Evolutionary conservation across 1,140 invertebrate genomes (phyloP).

Genomic region (Magallana angulata): DNA sequence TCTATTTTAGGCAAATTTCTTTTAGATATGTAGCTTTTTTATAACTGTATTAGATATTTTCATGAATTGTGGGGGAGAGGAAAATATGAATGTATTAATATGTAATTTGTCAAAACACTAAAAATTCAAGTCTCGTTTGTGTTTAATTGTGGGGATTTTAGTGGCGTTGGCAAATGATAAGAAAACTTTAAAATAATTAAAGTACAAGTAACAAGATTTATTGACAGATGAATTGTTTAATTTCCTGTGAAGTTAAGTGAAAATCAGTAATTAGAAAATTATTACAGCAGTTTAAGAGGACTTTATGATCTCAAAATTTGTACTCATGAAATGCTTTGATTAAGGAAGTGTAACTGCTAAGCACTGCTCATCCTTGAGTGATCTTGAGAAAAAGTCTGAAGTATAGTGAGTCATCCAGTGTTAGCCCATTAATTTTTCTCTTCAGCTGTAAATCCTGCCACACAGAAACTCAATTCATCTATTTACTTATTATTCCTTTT

Average conservation of each 20-base stretch:
- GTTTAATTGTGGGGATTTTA: neutral
- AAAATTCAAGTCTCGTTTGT: neutral
- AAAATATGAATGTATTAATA: neutral
- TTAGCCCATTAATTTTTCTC: constrained; percentile 34
- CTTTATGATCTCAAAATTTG: neutral
- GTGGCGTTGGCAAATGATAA: neutral
- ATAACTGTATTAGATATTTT: neutral
- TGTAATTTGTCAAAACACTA: neutral
- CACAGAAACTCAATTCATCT: constrained; percentile 33
- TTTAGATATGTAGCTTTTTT: neutral
- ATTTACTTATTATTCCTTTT: constrained; percentile 38
- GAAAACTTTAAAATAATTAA: neutral
- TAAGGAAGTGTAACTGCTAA: constrained; percentile 1
- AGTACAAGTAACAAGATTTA: neutral
- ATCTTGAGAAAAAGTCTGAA: constrained; percentile 24
- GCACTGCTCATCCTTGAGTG: neutral
- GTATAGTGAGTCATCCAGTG: constrained; percentile 23
- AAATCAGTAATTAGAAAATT: constrained; percentile 1
- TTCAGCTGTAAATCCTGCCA: constrained; percentile 32
- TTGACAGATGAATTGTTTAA: constrained; percentile 23
- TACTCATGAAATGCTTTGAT: neutral
- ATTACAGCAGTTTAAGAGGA: neutral
- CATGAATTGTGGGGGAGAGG: neutral
- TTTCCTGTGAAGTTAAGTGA: neutral
- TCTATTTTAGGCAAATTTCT: constrained; percentile 13